Evolutionary conservation across 1,140 invertebrate species (phyloP).

Genomic region (Cherax quadricarinatus): DNA sequence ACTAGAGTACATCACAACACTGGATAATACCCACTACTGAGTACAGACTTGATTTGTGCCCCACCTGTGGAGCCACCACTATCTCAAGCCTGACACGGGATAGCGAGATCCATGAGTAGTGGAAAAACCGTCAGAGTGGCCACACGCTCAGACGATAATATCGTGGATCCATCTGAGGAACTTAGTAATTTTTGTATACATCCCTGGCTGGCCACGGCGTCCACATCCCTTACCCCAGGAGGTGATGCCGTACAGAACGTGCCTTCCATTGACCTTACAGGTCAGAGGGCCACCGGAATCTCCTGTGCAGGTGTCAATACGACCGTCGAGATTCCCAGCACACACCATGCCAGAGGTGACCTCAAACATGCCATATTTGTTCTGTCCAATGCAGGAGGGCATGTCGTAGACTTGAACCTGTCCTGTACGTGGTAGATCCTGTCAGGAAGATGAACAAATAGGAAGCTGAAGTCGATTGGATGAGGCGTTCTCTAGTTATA

Average conservation of each 20-base stretch:
- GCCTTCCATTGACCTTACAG: conserved; percentile 77
- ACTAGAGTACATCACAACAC: no score
- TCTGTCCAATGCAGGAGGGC: conserved; percentile 43
- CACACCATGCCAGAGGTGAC: conserved; percentile 86
- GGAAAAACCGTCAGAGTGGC: no score
- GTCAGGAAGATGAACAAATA: not conserved
- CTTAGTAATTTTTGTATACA: conserved; percentile 80
- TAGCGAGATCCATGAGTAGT: no score
- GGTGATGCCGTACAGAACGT: conserved; percentile 75
- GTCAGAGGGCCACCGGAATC: conserved; percentile 86
- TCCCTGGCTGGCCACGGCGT: conserved; percentile 76
- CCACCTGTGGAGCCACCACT: no score
- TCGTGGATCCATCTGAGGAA: conserved; percentile 69
- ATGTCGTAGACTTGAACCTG: conserved; percentile 55
- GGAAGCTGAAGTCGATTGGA: not conserved
- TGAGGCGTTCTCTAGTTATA: no score
- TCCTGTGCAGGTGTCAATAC: conserved; percentile 91
- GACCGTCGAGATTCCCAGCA: conserved; percentile 88
- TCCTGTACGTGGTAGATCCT: conserved; percentile 53
- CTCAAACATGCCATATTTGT: conserved; percentile 58
- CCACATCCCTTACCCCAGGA: conserved; percentile 78
- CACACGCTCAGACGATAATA: conserved; percentile 19
- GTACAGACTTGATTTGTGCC: no score
- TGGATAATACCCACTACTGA: no score
- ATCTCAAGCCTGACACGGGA: no score